phyloP scores from a whole-genome alignment of 2,888 invertebrate genomes.

The Crossocerus cetratus region DNA sequence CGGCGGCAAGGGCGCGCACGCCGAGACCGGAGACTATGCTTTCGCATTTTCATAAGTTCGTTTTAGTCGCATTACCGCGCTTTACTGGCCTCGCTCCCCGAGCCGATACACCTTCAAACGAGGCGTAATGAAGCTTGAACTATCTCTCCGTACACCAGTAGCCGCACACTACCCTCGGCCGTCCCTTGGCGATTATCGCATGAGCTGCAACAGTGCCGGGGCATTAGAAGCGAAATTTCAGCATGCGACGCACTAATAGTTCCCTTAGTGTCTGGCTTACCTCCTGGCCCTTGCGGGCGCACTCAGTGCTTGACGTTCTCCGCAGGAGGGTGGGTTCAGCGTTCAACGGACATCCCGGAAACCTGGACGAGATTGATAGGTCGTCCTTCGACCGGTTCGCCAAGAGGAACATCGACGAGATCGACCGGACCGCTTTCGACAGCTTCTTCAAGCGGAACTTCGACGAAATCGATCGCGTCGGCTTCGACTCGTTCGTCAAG shows the following conservation, averaged over 20 bases:
- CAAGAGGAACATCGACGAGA: conserved; percentile 83
- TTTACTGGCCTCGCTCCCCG: too few species aligned
- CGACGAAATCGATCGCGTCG: conserved; percentile 77
- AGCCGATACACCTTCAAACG: too few species aligned
- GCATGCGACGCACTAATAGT: too few species aligned
- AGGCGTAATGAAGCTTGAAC: too few species aligned
- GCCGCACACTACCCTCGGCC: background rate
- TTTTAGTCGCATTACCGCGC: too few species aligned
- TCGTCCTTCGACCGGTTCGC: conserved; percentile 78
- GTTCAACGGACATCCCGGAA: background rate
- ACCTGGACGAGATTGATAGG: conserved; percentile 79
- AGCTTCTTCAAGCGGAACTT: conserved; percentile 80
- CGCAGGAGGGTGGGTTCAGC: conserved; percentile 6
- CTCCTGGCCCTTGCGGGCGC: too few species aligned
- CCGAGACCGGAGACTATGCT: too few species aligned
- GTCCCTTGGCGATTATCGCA: background rate
- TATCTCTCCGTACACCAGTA: too few species aligned
- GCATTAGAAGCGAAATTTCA: too few species aligned
- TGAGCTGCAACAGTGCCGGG: background rate
- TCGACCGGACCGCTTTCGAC: conserved; percentile 81
- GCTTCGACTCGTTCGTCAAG: conserved; percentile 77
- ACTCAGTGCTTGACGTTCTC: conserved; percentile 6
- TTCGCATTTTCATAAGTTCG: too few species aligned
- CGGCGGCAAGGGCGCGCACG: too few species aligned
- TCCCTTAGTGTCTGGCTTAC: too few species aligned